Evolutionary conservation across 1,140 invertebrate genomes (phyloP).

Genomic region (Goniozus legneri): DNA sequence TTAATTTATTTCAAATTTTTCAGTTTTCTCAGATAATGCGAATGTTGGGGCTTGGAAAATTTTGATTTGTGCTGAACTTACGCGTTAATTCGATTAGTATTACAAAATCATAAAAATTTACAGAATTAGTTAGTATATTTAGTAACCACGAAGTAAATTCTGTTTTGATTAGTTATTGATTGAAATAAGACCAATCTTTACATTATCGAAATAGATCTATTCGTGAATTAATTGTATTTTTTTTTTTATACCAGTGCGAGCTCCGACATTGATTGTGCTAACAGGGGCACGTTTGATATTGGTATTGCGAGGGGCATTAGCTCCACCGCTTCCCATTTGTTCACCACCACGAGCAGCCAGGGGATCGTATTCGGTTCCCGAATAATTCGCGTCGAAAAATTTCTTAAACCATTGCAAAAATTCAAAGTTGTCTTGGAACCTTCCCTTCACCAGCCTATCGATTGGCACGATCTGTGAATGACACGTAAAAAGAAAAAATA

Average conservation of each 20-base stretch:
- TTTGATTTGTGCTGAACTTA: too few relatives aligned
- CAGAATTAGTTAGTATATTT: too few relatives aligned
- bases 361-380: slow-evolving; percentile 88
- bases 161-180: too few relatives aligned
- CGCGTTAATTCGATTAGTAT: too few relatives aligned
- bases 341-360: slow-evolving; percentile 79
- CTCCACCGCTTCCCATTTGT: slow-evolving; percentile 67
- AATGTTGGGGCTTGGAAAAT: too few relatives aligned
- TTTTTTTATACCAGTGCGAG: slow-evolving; percentile 50
- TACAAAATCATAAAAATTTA: too few relatives aligned
- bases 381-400: slow-evolving; percentile 98
- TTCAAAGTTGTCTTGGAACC: slow-evolving; percentile 98
- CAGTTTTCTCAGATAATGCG: too few relatives aligned
- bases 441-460: slow-evolving; percentile 88
- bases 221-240: too few relatives aligned
- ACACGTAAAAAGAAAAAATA: slow-evolving; percentile 53
- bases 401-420: slow-evolving; percentile 99
- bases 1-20: too few relatives aligned
- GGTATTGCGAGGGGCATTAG: slow-evolving; percentile 57
- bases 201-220: too few relatives aligned
- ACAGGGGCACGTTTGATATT: slow-evolving; percentile 45
- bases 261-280: slow-evolving; percentile 42
- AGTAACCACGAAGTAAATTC: too few relatives aligned
- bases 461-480: slow-evolving; percentile 77
- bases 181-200: too few relatives aligned